phyloP scores from a whole-genome alignment of 2,888 invertebrate genomes.

The Schrankia costaestrigalis region DNA sequence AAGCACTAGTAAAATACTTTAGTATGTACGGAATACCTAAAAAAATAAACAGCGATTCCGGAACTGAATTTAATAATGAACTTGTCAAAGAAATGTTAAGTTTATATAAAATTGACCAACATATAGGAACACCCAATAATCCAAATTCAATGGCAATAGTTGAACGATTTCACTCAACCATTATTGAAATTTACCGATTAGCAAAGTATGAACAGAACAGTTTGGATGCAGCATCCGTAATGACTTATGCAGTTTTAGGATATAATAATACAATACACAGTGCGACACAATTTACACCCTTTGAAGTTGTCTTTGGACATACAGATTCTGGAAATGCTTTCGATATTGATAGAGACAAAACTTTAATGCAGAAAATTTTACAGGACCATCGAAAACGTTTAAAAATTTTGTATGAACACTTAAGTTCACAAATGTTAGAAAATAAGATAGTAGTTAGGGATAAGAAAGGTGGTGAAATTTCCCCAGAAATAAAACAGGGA shows the following conservation, averaged over 20 bases:
- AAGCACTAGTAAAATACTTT: conserved; percentile 7
- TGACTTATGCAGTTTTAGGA: conserved; percentile 1
- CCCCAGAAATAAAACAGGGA: neutral
- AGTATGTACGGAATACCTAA: conserved; percentile 5
- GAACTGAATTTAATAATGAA: conserved; percentile 5
- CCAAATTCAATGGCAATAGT: conserved; percentile 6
- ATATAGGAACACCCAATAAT: conserved; percentile 2
- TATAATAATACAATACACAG: conserved; percentile 2
- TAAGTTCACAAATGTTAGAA: neutral
- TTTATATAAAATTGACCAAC: neutral
- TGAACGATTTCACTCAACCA: conserved; percentile 4
- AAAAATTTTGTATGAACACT: neutral
- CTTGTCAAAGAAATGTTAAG: neutral
- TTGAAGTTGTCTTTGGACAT: neutral
- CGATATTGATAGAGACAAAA: neutral
- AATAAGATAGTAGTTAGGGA: neutral
- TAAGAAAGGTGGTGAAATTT: neutral
- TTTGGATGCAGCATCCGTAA: conserved; percentile 2
- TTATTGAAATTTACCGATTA: conserved; percentile 5
- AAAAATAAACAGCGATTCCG: conserved; percentile 6
- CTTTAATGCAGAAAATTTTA: neutral
- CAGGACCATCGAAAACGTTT: neutral
- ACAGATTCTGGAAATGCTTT: neutral
- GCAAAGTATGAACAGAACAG: conserved; percentile 5
- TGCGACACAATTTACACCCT: neutral